Evolutionary conservation across 2,888 invertebrate genomes (phyloP).

Genomic region (Coremacera marginata): DNA sequence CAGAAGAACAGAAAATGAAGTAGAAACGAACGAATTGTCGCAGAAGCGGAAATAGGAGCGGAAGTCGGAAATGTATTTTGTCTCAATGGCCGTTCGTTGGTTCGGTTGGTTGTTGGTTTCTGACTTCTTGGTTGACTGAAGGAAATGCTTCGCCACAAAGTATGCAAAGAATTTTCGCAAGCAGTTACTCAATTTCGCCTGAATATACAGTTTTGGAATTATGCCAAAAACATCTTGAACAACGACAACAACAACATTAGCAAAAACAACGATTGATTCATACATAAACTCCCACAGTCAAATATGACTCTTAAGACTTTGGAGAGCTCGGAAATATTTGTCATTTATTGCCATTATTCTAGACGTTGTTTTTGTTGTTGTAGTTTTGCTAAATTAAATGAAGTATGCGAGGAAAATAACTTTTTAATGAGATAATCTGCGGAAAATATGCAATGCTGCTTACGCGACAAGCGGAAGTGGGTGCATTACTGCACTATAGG

Average conservation of each 20-base stretch:
- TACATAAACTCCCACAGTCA: background rate
- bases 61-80: constrained; percentile 62
- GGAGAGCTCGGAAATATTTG: background rate
- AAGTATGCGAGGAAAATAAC: constrained; percentile 59
- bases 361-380: background rate
- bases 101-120: no score
- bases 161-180: constrained; percentile 53
- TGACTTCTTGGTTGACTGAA: background rate
- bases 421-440: constrained; percentile 66
- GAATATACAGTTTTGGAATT: constrained; percentile 27
- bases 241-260: constrained; percentile 24
- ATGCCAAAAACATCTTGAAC: constrained; percentile 10
- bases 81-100: constrained; percentile 55
- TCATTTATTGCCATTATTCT: constrained; percentile 14
- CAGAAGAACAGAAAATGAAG: constrained; percentile 2
- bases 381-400: constrained; percentile 14
- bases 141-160: constrained; percentile 54
- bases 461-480: background rate
- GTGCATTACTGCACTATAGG: background rate
- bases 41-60: constrained; percentile 57
- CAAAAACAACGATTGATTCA: background rate
- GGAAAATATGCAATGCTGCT: background rate
- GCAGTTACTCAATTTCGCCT: constrained; percentile 36
- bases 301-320: constrained; percentile 3
- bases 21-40: background rate